phyloP scores from a whole-genome alignment of 2,113 vertebrate species.

The Chelonoidis abingdonii region DNA sequence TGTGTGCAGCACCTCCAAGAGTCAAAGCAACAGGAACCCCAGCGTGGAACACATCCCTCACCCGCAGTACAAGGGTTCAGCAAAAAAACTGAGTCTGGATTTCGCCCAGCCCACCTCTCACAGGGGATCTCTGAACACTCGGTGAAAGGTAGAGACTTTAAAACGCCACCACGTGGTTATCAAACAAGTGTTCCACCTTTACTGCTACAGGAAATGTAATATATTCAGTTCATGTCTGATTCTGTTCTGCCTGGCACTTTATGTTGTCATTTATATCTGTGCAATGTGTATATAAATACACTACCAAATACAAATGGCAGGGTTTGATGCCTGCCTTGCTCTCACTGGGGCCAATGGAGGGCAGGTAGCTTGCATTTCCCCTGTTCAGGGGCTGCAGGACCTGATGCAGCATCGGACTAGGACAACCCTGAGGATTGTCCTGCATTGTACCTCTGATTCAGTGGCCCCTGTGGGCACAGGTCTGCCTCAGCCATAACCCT shows the following conservation, averaged over 20 bases:
- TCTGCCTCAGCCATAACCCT: neutral
- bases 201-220: neutral
- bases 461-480: accelerated
- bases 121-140: accelerated
- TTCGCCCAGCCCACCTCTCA: neutral
- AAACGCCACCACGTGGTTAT: neutral
- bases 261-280: neutral
- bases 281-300: neutral
- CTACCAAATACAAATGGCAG: neutral
- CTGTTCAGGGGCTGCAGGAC: neutral
- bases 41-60: neutral
- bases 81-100: neutral
- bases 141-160: neutral
- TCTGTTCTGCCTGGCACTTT: neutral
- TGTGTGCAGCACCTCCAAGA: neutral
- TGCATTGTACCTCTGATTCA: neutral
- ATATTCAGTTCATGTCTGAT: accelerated
- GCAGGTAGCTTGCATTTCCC: neutral
- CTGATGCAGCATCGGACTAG: neutral
- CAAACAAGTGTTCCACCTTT: neutral
- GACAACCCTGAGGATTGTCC: neutral
- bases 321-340: neutral
- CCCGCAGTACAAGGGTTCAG: neutral
- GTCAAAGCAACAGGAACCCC: neutral
- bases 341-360: neutral